A percentile compares a stretch with the other conserved stretches of the same genome.
Conservation (phyloP, 1,140 invertebrate genomes). For the Ceratina calcarata region DNA sequence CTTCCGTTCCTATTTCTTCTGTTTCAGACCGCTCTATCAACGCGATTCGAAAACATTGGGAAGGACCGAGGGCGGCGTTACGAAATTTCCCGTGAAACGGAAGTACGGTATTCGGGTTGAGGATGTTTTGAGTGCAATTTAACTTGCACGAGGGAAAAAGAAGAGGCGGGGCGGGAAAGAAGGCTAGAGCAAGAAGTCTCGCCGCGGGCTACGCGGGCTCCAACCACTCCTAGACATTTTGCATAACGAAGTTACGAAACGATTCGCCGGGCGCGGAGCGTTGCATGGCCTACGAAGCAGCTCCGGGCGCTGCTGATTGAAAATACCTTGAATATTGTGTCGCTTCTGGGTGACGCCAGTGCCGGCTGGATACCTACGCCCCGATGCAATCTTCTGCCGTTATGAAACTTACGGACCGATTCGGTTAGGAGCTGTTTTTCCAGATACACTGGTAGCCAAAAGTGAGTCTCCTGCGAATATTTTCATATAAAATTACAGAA, state of each 20-base stretch:
- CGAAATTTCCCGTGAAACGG: neutral
- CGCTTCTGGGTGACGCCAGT: constrained; percentile 26
- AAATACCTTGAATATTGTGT: constrained; percentile 17
- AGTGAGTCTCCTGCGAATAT: neutral
- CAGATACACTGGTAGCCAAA: neutral
- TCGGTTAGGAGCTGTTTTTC: neutral
- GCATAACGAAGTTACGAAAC: constrained; percentile 60
- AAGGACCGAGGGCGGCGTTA: neutral
- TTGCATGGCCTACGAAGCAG: constrained; percentile 29
- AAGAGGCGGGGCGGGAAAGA: neutral
- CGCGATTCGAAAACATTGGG: neutral
- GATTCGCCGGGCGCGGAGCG: constrained; percentile 47
- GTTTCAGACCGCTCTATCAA: neutral
- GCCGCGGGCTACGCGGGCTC: constrained; percentile 24
- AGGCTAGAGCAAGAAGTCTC: neutral
- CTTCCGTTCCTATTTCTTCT: no score
- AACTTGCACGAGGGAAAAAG: constrained; percentile 45
- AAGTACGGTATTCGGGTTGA: neutral
- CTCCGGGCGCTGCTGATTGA: constrained; percentile 3
- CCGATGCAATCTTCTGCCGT: constrained; percentile 4
- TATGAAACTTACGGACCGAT: neutral
- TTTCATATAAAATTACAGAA: neutral
- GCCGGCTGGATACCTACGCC: constrained; percentile 14
- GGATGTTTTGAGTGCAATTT: constrained; percentile 65
- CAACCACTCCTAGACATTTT: constrained; percentile 30